Evolutionary conservation across 2,113 vertebrate genomes (phyloP).

Genomic region (Corythornis vintsioides): DNA sequence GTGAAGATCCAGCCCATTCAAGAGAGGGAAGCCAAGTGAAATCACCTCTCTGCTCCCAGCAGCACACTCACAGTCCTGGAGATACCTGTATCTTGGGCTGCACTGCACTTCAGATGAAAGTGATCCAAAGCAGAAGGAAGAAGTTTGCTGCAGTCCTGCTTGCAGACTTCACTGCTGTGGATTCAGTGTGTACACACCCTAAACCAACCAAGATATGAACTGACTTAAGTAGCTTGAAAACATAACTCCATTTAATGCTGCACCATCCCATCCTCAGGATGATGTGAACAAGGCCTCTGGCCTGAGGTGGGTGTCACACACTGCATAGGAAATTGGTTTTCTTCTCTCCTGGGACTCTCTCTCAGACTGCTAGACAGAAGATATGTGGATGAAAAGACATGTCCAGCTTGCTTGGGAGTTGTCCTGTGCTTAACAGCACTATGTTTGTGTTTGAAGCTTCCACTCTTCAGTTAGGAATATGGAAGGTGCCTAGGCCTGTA

Average conservation of each 20-base stretch:
- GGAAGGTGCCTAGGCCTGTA: background rate
- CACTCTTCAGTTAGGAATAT: background rate
- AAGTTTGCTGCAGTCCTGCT: background rate
- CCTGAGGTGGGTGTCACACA: background rate
- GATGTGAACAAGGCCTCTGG: background rate
- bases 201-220: background rate
- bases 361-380: background rate
- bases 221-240: background rate
- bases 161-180: background rate
- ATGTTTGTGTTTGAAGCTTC: background rate
- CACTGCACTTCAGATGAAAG: background rate
- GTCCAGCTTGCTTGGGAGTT: background rate
- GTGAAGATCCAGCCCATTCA: background rate
- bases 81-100: background rate
- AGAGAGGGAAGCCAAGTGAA: background rate
- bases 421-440: background rate
- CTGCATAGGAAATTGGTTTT: background rate
- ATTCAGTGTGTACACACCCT: background rate
- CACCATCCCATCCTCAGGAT: background rate
- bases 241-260: background rate
- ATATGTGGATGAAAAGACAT: background rate
- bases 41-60: background rate
- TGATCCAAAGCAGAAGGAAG: background rate
- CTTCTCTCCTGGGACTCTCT: background rate
- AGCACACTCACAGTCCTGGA: background rate